phyloP scores from a whole-genome alignment of 2,797 vertebrate species.

The Naso thynnoides region DNA sequence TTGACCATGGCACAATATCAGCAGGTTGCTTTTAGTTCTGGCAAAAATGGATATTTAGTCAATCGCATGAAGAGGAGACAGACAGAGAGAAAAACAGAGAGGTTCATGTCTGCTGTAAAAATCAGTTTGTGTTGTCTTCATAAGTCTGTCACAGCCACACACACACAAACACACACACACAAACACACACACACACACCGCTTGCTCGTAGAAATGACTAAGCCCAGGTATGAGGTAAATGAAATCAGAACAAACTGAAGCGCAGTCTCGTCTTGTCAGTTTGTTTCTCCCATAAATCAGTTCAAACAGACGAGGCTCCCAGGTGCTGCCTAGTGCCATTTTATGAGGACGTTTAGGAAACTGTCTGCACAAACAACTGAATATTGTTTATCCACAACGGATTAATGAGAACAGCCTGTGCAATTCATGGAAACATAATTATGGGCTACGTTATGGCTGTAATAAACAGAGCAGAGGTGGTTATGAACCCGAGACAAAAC shows the following conservation, averaged over 20 bases:
- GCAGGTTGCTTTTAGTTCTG: not conserved
- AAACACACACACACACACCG: conserved; percentile 7
- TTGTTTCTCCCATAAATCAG: conserved; percentile 58
- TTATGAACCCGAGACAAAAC: not conserved
- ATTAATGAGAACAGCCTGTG: conserved; percentile 2
- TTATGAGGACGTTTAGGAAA: conserved; percentile 35
- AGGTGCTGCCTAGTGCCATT: conserved; percentile 44
- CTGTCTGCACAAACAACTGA: conserved; percentile 26
- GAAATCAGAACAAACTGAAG: conserved; percentile 42
- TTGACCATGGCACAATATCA: not conserved
- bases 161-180: conserved; percentile 17
- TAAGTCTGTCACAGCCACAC: conserved; percentile 46
- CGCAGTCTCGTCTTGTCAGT: conserved; percentile 32
- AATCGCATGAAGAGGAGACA: conserved; percentile 2
- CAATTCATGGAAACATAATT: not conserved
- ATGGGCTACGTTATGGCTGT: too few species aligned
- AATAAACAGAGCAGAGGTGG: too few species aligned
- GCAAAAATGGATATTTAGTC: conserved; percentile 1
- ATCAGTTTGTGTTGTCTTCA: conserved; percentile 55
- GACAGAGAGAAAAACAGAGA: not conserved
- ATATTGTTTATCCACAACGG: conserved; percentile 15
- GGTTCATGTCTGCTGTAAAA: conserved; percentile 18
- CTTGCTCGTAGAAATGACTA: conserved; percentile 12
- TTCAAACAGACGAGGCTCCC: conserved; percentile 19
- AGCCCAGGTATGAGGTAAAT: conserved; percentile 39